Evolutionary conservation across 2,888 invertebrate genomes (phyloP), one percentile per base, ranked within the genome.

Genomic region (Bimastos eiseni): DNA sequence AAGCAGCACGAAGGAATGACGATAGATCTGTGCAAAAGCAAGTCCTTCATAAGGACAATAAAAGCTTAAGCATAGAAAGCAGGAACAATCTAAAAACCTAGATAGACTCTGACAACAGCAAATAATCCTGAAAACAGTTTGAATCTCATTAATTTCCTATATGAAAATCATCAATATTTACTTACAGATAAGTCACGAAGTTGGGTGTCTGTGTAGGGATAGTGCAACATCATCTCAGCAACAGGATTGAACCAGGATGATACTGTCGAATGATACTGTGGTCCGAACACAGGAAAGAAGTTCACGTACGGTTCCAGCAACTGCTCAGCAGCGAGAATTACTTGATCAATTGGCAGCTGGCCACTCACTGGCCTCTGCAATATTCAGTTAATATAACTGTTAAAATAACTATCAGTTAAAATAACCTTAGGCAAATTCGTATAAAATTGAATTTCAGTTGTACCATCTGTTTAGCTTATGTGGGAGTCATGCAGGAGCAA

Each of bases 241-340:
- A 70, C 13, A n/a, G 70, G 70, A 70, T 70, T 70, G 70, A 70
- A 70, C 70, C 70, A 70, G 0, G 70, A 70, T n/a, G 70, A 70
- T 11, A 70, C 1, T 8, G 86, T 36, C 30, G 86, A 34, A 33
- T 36, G 86, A 86, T 24, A 37, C 86, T 86, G 86, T 17, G 86
- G 36, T 36, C 86, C 17, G 37, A 86, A 86, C 86, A 86, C 34
- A 34, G 86, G 86, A 86, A 36, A 86, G 34, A 86, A 86, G 37
- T 37, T 37, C 19, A 86, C 34, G 37, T 24, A 86, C 24, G 86
- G 86, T 36, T 86, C 86, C 86, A 86, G 37, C 34, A 86, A 21
- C 6, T 34, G 86, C 19, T 86, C 86, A 36, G 86, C 86, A 36
- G 34, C 21, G 36, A 86, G 37, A 86, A 36, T 19, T 8, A 34